Conservation (phyloP, 2,113 vertebrate species). For the Spheniscus mendiculus region DNA sequence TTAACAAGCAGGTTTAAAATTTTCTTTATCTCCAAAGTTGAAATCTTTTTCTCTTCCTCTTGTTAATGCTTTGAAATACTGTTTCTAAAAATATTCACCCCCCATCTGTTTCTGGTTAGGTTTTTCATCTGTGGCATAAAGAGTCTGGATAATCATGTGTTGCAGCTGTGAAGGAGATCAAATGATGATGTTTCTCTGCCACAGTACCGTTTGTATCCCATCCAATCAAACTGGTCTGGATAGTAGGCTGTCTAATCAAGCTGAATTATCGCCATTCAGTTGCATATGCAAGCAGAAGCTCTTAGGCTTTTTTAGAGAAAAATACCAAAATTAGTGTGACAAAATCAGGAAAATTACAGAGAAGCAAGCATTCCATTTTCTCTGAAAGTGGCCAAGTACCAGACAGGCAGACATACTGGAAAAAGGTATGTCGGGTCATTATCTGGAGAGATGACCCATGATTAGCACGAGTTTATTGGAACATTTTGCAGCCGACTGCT, state of each 20-base stretch:
- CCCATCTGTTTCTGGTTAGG: slow-evolving; percentile 62
- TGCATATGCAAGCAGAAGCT: background rate
- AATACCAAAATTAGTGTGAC: background rate
- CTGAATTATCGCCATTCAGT: background rate
- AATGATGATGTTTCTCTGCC: background rate
- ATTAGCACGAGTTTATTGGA: background rate
- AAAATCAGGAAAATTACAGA: background rate
- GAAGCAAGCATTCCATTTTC: background rate
- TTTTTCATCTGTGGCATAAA: slow-evolving; percentile 48
- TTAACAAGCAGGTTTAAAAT: background rate
- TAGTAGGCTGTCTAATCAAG: background rate
- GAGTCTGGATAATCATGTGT: slow-evolving; percentile 7
- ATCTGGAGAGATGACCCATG: background rate
- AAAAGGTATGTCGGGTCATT: background rate
- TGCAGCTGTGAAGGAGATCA: slow-evolving; percentile 48
- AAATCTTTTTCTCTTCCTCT: slow-evolving; percentile 54
- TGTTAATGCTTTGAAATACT: slow-evolving; percentile 28
- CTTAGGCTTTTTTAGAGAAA: background rate
- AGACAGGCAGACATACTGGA: rapidly evolving
- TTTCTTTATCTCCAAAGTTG: background rate
- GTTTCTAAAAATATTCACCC: slow-evolving; percentile 58
- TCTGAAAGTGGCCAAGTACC: background rate
- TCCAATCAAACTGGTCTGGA: background rate
- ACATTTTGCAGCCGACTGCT: background rate
- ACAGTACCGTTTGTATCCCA: background rate